A percentile compares a stretch with the other conserved stretches of the same genome.
Conservation (phyloP, 2,113 vertebrate species). For the Eublepharis macularius region DNA sequence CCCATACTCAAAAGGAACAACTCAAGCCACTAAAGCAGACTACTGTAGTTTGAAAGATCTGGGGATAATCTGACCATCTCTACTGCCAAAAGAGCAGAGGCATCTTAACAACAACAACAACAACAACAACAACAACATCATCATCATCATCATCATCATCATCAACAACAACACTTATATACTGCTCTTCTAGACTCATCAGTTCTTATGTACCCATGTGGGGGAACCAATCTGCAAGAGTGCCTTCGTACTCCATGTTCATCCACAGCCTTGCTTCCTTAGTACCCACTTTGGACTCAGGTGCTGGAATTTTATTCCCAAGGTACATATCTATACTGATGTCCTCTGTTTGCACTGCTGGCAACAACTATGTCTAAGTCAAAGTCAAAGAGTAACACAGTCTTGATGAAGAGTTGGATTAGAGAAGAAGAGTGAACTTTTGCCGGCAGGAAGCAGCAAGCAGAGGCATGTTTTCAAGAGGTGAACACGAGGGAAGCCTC, state of each 20-base stretch:
- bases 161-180: too few species aligned
- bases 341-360: neutral
- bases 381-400: neutral
- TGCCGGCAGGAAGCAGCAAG: neutral
- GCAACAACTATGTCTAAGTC: slow-evolving; percentile 25
- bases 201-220: neutral
- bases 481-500: neutral
- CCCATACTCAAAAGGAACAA: neutral
- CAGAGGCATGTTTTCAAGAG: slow-evolving; percentile 1
- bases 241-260: neutral
- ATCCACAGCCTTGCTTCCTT: neutral
- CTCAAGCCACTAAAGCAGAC: neutral
- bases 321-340: neutral
- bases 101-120: too few species aligned
- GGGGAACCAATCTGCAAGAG: neutral
- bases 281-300: neutral
- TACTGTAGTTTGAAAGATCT: neutral
- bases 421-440: neutral
- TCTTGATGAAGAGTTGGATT: slow-evolving; percentile 13
- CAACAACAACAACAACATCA: too few species aligned
- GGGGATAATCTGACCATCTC: neutral
- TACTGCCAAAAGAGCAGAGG: neutral
- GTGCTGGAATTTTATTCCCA: neutral
- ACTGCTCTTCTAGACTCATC: neutral
- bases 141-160: too few species aligned